Evolutionary conservation across 2,797 vertebrate genomes (phyloP), one percentile per base, ranked within the genome.

Genomic region (Ibycter americanus): DNA sequence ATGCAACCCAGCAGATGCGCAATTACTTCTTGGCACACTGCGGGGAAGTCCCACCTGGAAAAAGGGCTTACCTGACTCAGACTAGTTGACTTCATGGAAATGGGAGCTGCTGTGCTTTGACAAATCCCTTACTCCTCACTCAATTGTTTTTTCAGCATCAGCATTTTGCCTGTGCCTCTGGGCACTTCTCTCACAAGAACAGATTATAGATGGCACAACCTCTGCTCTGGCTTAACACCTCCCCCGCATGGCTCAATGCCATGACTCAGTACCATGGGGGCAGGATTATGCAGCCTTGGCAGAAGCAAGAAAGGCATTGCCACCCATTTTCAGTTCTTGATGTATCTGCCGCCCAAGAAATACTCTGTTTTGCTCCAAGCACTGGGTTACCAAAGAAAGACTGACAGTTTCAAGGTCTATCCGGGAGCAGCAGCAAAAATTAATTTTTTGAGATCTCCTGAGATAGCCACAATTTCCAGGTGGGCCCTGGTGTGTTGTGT

Each of bases 1-100:
- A 51, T 18, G n/a, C 31, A 68, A 85, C 36, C 32, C 36, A 49
- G 61, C 3, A 19, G 51, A 66, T 0, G 2, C 0, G 0, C 36
- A 91, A 82, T 74, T 79, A 46, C 31, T 76, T 55, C 38, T 55
- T 84, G 70, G 29, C n/a, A 74, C 3, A 1, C 8, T 16, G 27
- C 31, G 67, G 44, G 61, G 38, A 61, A 42, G 38, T 32, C 18
- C 21, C 13, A 10, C 47, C 22, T 51, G 34, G 47, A 44, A 73
- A 77, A 89, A 74, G 2, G 14, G 67, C 44, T 82, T 74, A 76
- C 22, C 52, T 89, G 46, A 65, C 49, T 87, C 61, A 65, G 18
- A 36, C 49, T 44, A 18, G 9, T 25, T 82, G 49, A n/a, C 54
- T 82, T 52, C 44, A 72, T 46, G 29, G n/a, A 79, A 82, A 79